Evolutionary conservation across 2,113 vertebrate species (phyloP).

Genomic region (Spheniscus mendiculus): DNA sequence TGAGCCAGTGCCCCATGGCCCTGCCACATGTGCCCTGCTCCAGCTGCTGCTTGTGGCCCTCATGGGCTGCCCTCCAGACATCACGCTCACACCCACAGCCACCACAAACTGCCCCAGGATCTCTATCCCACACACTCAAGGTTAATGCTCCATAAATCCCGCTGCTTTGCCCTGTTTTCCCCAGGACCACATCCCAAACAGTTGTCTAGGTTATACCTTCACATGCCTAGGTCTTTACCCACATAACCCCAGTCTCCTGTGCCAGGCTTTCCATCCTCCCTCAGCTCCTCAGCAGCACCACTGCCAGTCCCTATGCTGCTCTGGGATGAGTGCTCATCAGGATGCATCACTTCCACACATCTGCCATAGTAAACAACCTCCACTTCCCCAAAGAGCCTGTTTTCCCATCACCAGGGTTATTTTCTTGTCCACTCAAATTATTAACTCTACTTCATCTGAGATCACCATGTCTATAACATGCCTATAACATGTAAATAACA

Average conservation of each 20-base stretch:
- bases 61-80: background rate
- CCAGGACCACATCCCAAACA: background rate
- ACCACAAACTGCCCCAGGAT: background rate
- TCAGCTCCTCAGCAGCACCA: background rate
- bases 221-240: rapidly evolving
- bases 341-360: background rate
- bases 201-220: background rate
- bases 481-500: background rate
- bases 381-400: background rate
- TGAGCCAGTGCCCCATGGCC: background rate
- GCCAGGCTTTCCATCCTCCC: background rate
- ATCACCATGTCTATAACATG: background rate
- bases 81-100: rapidly evolving
- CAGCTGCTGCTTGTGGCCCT: background rate
- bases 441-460: background rate
- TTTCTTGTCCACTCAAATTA: background rate
- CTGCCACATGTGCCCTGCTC: background rate
- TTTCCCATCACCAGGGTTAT: background rate
- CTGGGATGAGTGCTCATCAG: background rate
- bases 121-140: background rate
- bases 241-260: background rate
- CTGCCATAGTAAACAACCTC: background rate
- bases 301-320: background rate
- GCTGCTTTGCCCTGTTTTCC: background rate
- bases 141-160: background rate